phyloP scores from a whole-genome alignment of 2,113 vertebrate species.

The Fregata magnificens region DNA sequence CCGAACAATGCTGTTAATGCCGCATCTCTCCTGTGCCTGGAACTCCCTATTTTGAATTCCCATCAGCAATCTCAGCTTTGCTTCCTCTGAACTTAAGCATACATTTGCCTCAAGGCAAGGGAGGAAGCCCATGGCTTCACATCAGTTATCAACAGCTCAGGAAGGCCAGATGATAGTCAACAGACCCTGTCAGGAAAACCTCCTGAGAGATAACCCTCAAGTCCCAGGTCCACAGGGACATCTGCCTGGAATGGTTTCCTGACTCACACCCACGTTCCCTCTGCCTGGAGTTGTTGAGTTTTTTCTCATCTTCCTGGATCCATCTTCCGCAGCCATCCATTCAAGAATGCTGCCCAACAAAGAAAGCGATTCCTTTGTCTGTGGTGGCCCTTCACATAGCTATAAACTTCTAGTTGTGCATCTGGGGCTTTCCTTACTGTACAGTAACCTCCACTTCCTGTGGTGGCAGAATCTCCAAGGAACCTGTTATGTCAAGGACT shows the following conservation, averaged over 20 bases:
- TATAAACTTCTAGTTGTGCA: not conserved
- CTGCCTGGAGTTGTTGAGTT: not conserved
- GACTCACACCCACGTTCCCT: not conserved
- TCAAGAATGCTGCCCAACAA: not conserved
- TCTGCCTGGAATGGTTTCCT: not conserved
- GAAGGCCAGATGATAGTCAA: slow-evolving; percentile 15
- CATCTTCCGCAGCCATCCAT: not conserved
- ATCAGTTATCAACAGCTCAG: slow-evolving; percentile 46
- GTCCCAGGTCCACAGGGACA: not conserved
- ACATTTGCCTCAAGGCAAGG: not conserved
- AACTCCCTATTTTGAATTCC: not conserved
- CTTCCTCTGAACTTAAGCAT: slow-evolving; percentile 3
- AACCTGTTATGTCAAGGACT: not conserved
- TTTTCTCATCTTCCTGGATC: not conserved
- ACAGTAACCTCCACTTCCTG: not conserved
- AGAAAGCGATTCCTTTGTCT: not conserved
- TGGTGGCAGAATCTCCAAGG: not conserved
- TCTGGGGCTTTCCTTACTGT: not conserved
- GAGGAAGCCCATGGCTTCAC: slow-evolving; percentile 24
- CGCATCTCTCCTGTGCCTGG: not conserved
- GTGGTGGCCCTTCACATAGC: not conserved
- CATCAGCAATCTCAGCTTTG: not conserved
- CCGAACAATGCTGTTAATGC: not conserved
- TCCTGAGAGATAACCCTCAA: slow-evolving; percentile 34
- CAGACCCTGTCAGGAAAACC: slow-evolving; percentile 21